Base-by-base conservation (phyloP, 2,113 vertebrate species). In the Myiozetetes cayanensis region DNA sequence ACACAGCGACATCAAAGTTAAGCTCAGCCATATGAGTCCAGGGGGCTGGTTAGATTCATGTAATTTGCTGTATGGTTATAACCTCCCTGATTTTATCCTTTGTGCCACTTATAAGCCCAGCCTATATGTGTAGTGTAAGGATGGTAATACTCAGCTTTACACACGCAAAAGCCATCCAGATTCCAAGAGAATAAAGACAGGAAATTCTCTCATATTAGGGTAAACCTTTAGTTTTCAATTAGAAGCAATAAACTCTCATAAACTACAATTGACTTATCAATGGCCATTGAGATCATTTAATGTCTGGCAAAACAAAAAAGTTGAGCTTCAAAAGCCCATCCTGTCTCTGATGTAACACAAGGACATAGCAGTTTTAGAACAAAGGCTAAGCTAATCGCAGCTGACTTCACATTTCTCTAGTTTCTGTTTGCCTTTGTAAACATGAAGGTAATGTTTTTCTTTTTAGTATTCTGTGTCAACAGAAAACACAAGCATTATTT, bases 391-490 rank as follows among this genome's bases (percentile, higher is more conserved):
- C 73, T 92, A 95, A 91, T 86, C 31, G 0, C 79, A 94, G 83
- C 86, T 81, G 65, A 93, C 83, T 94, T 93, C 92, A 85, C 86
- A 81, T 87, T 89, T 90, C 80, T 87, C 86, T 92, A 14, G 46
- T 88, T 96, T 96, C 90, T 85, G 49, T 79, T 92, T 3, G 6
- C 86, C 84, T 96, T 90, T 85, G 90, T 92, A 94, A 94, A 95
- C 88, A 85, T 43, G 33, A 94, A 94, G 93, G 90, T 86, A 92
- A 85, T 93, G 73, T 76, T 96, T 91, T 94, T 61, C 94, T 87
- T 87, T 95, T 96, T 93, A 96, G 93, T 81, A 92, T 94, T 96
- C 94, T 78, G 86, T 89, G 79, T 93, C 93, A 97, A 96, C 79
- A 72, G 83, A 96, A 97, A 94, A 89, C 71, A 95, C 56, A 46